Conservation (phyloP, 1,140 invertebrate species). For the Leptinotarsa undecemlineata region DNA sequence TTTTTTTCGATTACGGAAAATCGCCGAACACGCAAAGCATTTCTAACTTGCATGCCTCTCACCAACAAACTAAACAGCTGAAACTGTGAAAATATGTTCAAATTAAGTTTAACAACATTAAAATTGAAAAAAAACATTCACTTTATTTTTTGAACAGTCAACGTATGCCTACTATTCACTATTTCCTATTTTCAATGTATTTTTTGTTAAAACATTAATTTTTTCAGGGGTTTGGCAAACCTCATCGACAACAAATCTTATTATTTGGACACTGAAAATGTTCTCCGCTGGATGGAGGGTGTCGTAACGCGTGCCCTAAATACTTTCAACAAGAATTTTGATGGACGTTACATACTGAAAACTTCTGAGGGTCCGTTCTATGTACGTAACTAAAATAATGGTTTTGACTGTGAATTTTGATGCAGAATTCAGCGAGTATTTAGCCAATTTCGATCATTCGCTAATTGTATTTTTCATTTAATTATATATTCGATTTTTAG, state of each 20-base stretch:
- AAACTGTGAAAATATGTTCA: no score
- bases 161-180: no score
- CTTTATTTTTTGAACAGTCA: no score
- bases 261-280: slow-evolving; percentile 20
- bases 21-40: no score
- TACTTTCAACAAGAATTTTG: neutral
- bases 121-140: neutral
- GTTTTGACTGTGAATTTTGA: neutral
- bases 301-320: slow-evolving; percentile 22
- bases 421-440: no score
- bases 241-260: slow-evolving; percentile 21
- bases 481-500: slow-evolving; percentile 13
- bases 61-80: no score
- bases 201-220: no score
- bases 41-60: no score
- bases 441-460: neutral
- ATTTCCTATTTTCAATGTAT: no score
- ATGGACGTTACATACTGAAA: neutral
- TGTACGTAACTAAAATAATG: neutral
- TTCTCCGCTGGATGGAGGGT: slow-evolving; percentile 30
- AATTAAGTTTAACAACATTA: no score
- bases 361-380: neutral
- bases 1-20: no score
- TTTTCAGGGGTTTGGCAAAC: slow-evolving; percentile 25
- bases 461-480: neutral